Evolutionary conservation across 2,797 vertebrate species (phyloP).

Genomic region (Phoeniculus purpureus): DNA sequence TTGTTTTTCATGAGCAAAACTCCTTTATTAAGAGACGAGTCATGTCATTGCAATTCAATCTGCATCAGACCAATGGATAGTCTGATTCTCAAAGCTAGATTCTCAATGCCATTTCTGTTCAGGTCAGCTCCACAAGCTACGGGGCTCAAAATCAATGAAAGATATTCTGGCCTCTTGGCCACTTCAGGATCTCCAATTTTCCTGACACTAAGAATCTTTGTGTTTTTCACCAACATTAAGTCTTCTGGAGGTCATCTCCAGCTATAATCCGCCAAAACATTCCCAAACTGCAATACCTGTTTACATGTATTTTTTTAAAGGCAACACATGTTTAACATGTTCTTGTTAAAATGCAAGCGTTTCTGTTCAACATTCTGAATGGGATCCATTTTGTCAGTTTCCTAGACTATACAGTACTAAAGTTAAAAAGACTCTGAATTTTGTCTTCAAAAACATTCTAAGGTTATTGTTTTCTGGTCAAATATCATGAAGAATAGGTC

Average conservation of each 20-base stretch:
- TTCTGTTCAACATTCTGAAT: not conserved
- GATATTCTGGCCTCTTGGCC: not conserved
- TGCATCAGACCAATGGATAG: not conserved
- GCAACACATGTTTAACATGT: not conserved
- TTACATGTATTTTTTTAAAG: no score
- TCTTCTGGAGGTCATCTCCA: not conserved
- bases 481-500: not conserved
- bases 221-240: not conserved
- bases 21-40: not conserved
- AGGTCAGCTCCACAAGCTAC: not conserved
- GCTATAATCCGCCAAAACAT: not conserved
- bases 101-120: not conserved
- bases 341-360: not conserved
- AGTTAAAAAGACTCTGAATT: not conserved
- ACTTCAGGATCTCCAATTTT: not conserved
- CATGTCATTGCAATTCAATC: not conserved
- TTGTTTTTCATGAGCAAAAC: not conserved
- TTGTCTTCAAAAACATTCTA: not conserved
- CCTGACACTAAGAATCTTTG: not conserved
- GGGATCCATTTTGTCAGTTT: not conserved
- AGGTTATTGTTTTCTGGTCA: not conserved
- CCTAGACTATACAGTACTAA: not conserved
- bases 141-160: not conserved
- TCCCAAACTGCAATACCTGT: not conserved
- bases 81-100: no score